Base-by-base conservation (phyloP, 2,888 invertebrate species). In the Cryptophagus acutangulus region DNA sequence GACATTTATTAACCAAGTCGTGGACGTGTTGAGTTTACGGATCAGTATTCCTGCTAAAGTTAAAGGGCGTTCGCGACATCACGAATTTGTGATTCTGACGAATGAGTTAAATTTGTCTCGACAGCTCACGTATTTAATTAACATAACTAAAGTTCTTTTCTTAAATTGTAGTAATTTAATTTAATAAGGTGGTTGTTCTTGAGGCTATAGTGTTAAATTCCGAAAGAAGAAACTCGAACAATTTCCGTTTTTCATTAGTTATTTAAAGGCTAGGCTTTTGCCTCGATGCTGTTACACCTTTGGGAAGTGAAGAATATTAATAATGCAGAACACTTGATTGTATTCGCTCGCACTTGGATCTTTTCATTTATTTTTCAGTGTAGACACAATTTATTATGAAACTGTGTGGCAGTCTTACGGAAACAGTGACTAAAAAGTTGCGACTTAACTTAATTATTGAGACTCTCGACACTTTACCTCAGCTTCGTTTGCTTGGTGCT, bases 101-200 rank as follows among this genome's bases (percentile, higher is more conserved):
- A 59, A 62, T 62, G 59, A 36, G 49, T 52, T 45, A 56, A 61
- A 63, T 63, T 63, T 61, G 62, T 62, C 62, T 59, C 54, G 57
- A 54, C 56, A 49, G 48, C 51, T 55, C 63, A 62, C 64, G 62
- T 62, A 64, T 64, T 64, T 63, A 61, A 64, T 64, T 64, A 64
- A 63, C 62, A 64, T 62, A 59, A 61, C 61, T 58, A 51, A 60
- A 59, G 55, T 59, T 59, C 59, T 58, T 57, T n/a, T 57, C 50
- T 51, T 46, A 54, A 51, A 52, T 48, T 54, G 54, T 49, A 46
- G 52, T 50, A 53, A 53, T 58, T 53, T 54, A 53, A 54, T 55
- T 55, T 57, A 57, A 57, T 58, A 57, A 53, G 47, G 49, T 45
- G 54, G 54, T 46, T 45, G 48, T 41, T 43, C 36, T 45, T 44